Conservation (phyloP, 2,888 invertebrate genomes). For the Cryptocephalus primarius region DNA sequence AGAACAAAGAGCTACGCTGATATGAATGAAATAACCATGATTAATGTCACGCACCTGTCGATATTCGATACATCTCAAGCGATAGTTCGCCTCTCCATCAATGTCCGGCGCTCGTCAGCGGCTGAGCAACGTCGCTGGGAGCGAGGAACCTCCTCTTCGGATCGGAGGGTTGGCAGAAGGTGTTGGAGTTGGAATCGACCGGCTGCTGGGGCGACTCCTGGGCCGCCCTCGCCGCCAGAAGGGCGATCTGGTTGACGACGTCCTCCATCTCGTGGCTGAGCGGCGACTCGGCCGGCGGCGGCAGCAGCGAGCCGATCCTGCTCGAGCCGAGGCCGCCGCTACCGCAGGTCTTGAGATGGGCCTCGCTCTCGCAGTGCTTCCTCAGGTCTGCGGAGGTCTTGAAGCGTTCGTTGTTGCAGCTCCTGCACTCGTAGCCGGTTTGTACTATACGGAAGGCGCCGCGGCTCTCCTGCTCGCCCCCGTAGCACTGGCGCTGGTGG, state of each 20-base stretch:
- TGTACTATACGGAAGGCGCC: constrained; percentile 67
- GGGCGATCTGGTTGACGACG: constrained; percentile 71
- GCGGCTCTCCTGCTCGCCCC: constrained; percentile 51
- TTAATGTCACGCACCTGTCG: too few species aligned
- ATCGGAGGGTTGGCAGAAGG: constrained; percentile 45
- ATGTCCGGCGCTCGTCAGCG: constrained; percentile 43
- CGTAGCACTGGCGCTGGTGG: constrained; percentile 64
- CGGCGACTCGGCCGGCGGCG: constrained; percentile 45
- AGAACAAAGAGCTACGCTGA: too few species aligned
- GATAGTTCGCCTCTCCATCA: constrained; percentile 27
- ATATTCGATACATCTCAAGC: too few species aligned
- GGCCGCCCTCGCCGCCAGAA: constrained; percentile 65
- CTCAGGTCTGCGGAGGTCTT: constrained; percentile 50
- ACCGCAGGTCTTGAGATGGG: constrained; percentile 35
- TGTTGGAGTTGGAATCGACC: constrained; percentile 47
- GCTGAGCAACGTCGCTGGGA: constrained; percentile 41
- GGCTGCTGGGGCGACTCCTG: constrained; percentile 42
- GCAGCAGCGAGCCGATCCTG: constrained; percentile 19
- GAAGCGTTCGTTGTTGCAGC: constrained; percentile 50
- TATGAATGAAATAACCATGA: too few species aligned
- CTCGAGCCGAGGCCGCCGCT: constrained; percentile 11
- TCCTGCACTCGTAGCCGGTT: constrained; percentile 61
- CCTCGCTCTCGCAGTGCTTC: constrained; percentile 51
- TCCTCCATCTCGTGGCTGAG: constrained; percentile 74
- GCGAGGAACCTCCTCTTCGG: constrained; percentile 46